Base-by-base conservation (phyloP, 2,888 invertebrate genomes). In the Malthinus seriepunctatus region DNA sequence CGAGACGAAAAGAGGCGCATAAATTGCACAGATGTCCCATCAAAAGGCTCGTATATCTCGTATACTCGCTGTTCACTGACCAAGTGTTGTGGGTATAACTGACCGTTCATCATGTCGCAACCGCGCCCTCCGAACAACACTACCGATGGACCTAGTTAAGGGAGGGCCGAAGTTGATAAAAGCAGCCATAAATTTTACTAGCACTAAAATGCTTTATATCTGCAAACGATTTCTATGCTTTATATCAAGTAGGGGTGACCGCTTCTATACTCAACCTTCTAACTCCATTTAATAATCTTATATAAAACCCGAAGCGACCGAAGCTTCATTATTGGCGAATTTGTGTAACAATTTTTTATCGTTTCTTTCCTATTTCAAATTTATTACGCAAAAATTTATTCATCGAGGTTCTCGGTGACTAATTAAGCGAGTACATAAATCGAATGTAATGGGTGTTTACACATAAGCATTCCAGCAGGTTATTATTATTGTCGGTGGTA, bases 21-120 rank as follows among this genome's bases (percentile, higher is more conserved):
- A 76, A 76, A 78, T 77, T 75, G 73, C 70, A 70, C 73, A 73
- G 74, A 76, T 75, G 76, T 76, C 74, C 73, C 71, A 71, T 74
- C 71, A 75, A 74, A 75, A 73, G 72, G 73, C 65, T 68, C 73
- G 70, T 74, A 75, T 74, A 73, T 76, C 72, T 75, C 68, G 67
- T 63, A 67, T 63, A 67, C 64, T 67, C 23, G 23, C 65, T 66
- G 60, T 63, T 64, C 67, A 55, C 67, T 69, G 71, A 67, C 71
- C 71, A 66, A 71, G 72, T 72, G 72, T 71, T 71, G 70, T 66
- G 70, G 70, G 66, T 67, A 69, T 68, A 69, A 62, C 66, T 67
- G 62, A 65, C 69, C 73, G 72, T 75, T 67, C 70, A 74, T 75
- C 75, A 74, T 73, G 66, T 69, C 66, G 66, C 63, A 57, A 63